Base-by-base conservation (phyloP, 2,113 vertebrate species). In the Colinus virginianus region DNA sequence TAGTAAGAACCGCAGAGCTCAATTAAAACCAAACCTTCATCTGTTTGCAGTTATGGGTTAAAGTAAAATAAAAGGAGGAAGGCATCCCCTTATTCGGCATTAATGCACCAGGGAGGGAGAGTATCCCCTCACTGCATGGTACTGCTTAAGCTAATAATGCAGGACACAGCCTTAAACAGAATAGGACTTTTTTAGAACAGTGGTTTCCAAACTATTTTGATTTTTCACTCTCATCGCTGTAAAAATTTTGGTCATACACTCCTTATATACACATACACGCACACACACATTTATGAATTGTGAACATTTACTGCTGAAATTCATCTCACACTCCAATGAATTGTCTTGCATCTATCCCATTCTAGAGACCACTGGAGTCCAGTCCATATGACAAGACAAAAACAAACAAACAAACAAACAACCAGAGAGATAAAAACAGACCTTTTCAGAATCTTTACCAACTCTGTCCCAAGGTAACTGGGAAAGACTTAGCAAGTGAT, bases 31-130 rank as follows among this genome's bases (percentile, higher is more conserved):
- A 85, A 85, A 19, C 7, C 59, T 25, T 58, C 0, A 2, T 68
- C 59, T 91, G 71, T 77, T 87, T 90, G 84, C 46, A 80, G 78
- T 77, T 66, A 67, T 3, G 46, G 28, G 78, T 85, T 95, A 79
- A 90, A 74, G 7, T 34, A 69, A 69, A 36, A 85, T 38, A 69
- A 69, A 42, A 85, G 42, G 32, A 82, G 36, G 49, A 68, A 53
- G 49, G 42, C 38, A 72, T 32, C 59, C 36, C 43, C 45, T 72
- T 66, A 78, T 42, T 76, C n/a, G 68, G 48, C 43, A 78, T 2
- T 76, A 68, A 81, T 38, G 14, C 63, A 56, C 9, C 53, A 87
- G 46, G 46, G 30, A 82, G 36, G 45, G 17, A 92, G 58, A 75
- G 56, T 19, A 58, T 53, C n/a, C 10, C 11, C 21, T 51, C 70